Evolutionary conservation across 2,797 vertebrate genomes (phyloP), one percentile per base, ranked within the genome.

Genomic region (Aplochiton taeniatus): DNA sequence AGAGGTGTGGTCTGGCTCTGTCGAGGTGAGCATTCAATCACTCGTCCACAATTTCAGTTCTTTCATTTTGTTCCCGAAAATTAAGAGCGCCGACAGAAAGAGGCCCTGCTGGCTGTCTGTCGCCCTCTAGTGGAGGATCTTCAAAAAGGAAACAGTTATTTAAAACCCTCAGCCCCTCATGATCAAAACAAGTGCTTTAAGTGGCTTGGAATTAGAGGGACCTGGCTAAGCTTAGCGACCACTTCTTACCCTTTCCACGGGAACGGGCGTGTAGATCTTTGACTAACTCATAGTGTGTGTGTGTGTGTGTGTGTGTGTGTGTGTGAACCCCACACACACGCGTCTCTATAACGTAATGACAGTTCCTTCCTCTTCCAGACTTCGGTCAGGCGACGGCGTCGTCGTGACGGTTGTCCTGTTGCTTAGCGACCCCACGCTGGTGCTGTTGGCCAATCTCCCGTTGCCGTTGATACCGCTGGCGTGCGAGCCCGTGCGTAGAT

Each of bases 291-390:
- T 20, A 50, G 75, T 83, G 48, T 56, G 78, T 73, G 53, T 49
- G 44, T 64, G 53, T 55, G 19, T 70, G 58, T 63, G 11, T 47
- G 50, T 20, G 20, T 63, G 45, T 42, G 17, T 63, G 14, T 58
- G 4, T 49, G 58, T 73, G 42, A 31, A 31, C 31, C 31, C 31
- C 6, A 2, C 31, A 31, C 31, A 31, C 64, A 20, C 18, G 54
- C 19, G 55, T 54, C 4, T 69, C 91, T 95, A 99, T 72, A 99
- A 91, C 0, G 96, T 99, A 78, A 99, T 96, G 57, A 99, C 93
- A 0, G 97, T 98, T 47, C 96, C 97, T 0, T 98, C 97, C 83
- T 99, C 97, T 83, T 99, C 97, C 12, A 71, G 83, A 0, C 78
- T 87, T 19, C 90, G 68, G 80, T 81, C 95, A 66, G 76, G 90